Base-by-base conservation (phyloP, 2,113 vertebrate genomes). In the Carlito syrichta region DNA sequence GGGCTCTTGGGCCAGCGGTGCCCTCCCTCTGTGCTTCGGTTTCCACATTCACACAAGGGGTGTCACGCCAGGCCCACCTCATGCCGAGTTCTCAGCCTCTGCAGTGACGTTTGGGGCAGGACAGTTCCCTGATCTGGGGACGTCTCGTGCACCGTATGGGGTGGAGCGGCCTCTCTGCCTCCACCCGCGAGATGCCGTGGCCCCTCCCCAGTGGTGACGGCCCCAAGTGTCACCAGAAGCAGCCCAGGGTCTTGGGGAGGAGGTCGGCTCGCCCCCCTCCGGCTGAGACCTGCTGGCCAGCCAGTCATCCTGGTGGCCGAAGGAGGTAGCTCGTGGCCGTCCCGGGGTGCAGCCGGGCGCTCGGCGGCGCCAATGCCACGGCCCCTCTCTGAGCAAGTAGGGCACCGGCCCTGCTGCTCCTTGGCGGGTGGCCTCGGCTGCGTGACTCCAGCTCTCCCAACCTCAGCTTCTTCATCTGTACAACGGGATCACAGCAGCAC, bases 81-180 rank as follows among this genome's bases (percentile, higher is more conserved):
- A 2, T 1, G 0, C 43, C 43, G 2, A 4, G 38, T 8, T 38
- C 63, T 76, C 7, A 16, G 0, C 43, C 35, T 52, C 6, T 6
- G 9, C 48, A 0, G 6, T 5, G 32, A 23, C 38, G 3, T 19
- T 25, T 0, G 81, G 45, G 43, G 38, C 50, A 6, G 0, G 69
- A 50, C 12, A 4, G 8, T 11, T 16, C 25, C 74, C 38, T 1
- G 38, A 2, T 7, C 27, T 14, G 52, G 81, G 20, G 45, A 2
- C 2, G 6, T n/a, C 79, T 76, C 27, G 25, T 10, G 60, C 6
- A 0, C 2, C 10, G 69, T 0, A 3, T 40, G 48, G 13, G 8
- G 1, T 1, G 8, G 22, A 50, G n/a, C 22, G 13, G 11, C 22
- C 2, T 8, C 81, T 6, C 35, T 5, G 14, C 10, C 35, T 74